Conservation (phyloP, 2,888 invertebrate genomes). For the Acleris cristana region DNA sequence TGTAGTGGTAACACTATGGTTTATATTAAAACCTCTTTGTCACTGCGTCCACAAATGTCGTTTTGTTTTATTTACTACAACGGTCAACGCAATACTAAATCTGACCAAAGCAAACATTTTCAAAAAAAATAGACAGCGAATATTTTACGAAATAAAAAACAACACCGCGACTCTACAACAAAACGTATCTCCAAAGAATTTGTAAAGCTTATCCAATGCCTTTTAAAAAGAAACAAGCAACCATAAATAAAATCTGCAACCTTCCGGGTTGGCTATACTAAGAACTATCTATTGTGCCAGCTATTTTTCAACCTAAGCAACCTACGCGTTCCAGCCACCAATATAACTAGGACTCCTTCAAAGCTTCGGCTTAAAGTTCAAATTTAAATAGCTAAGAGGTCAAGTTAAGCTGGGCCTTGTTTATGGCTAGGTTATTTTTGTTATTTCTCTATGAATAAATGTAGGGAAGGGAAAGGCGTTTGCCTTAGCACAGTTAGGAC, state of each 20-base stretch:
- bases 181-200: background rate
- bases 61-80: background rate
- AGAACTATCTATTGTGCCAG: constrained; percentile 73
- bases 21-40: too few species aligned
- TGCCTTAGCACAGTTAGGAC: constrained; percentile 80
- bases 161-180: background rate
- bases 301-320: constrained; percentile 81
- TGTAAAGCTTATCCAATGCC: constrained; percentile 20
- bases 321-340: constrained; percentile 71
- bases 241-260: constrained; percentile 75
- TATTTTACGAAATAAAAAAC: background rate
- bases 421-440: constrained; percentile 71
- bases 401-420: constrained; percentile 52
- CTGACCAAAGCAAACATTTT: background rate
- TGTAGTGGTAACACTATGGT: too few species aligned
- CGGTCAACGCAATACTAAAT: background rate
- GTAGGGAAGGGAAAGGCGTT: constrained; percentile 81
- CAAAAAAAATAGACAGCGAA: background rate
- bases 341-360: constrained; percentile 48
- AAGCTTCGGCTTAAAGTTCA: background rate
- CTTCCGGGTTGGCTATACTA: constrained; percentile 78
- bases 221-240: constrained; percentile 49
- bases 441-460: constrained; percentile 83
- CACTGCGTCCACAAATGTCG: too few species aligned
- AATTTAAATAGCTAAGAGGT: constrained; percentile 43